Conservation (phyloP, 2,797 vertebrate genomes). For the Loriculus beryllinus region DNA sequence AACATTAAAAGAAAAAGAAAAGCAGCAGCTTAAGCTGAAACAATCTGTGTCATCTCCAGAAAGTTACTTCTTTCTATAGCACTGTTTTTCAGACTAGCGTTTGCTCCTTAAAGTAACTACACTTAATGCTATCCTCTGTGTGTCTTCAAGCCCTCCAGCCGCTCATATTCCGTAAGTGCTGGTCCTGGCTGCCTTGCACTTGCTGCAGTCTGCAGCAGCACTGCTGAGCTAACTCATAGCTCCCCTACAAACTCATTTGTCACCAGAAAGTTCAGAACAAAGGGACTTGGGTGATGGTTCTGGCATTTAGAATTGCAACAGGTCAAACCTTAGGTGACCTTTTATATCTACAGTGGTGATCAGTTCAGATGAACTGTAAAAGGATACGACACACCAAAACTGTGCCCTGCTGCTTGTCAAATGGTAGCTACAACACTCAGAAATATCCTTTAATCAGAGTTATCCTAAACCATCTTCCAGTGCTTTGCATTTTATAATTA, state of each 20-base stretch:
- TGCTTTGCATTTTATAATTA: slow-evolving; percentile 59
- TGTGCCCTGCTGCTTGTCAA: not conserved
- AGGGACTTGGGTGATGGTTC: not conserved
- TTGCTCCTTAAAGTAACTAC: not conserved
- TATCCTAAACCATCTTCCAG: slow-evolving; percentile 30
- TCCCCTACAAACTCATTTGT: not conserved
- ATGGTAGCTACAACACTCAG: not conserved
- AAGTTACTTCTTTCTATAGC: not conserved
- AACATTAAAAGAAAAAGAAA: not conserved
- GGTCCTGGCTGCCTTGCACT: not conserved
- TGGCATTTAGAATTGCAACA: slow-evolving; percentile 1
- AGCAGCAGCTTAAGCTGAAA: not conserved
- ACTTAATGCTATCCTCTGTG: not conserved
- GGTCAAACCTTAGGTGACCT: not conserved
- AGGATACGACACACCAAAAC: not conserved
- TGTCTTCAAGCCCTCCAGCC: not conserved
- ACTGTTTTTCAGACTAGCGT: not conserved
- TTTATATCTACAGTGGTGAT: not conserved
- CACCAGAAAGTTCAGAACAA: not conserved
- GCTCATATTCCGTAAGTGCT: not conserved
- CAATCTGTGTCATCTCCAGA: not conserved
- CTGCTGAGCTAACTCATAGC: not conserved
- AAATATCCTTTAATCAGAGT: slow-evolving; percentile 47
- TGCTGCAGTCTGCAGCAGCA: not conserved
- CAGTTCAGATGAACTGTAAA: not conserved